Evolutionary conservation across 2,113 vertebrate species (phyloP), one percentile per base, ranked within the genome.

Genomic region (Cheilinus undulatus): DNA sequence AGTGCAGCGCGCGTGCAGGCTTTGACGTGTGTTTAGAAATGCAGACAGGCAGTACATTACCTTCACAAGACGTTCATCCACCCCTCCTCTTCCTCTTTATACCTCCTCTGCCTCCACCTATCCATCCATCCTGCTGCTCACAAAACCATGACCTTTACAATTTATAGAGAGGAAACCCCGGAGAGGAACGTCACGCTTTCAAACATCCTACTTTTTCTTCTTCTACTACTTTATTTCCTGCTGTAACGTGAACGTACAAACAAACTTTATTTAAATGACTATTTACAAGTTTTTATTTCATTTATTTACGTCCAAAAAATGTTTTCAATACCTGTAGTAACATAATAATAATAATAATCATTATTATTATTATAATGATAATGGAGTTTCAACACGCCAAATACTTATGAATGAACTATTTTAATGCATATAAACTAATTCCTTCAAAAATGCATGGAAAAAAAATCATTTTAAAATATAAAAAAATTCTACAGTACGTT

Each of bases 101-200:
- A 38, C 66, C 61, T 78, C 77, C 56, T 78, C 79, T n/a, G n/a
- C n/a, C n/a, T n/a, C 86, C 85, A 54, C 86, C 82, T 79, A 80
- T 85, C 74, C 70, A 58, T 87, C 82, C 81, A 80, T 85, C 74
- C 70, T 48, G 36, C 60, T 79, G 75, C 76, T 82, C 70, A 83
- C 61, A 78, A 53, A 83, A 82, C 73, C 85, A 69, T 84, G 88
- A 90, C 86, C 88, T 88, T 88, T 83, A 86, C 86, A 65, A 85
- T 90, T 86, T 87, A 90, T 85, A 79, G 79, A 89, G 86, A 89
- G 91, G 91, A 87, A 92, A 91, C 82, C 86, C 86, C 85, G 78
- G 66, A 86, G 83, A 89, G 77, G 86, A 77, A 81, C 89, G 88
- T 92, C 91, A 82, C 46, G 58, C 81, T 84, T 61, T 60, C 43